Base-by-base conservation (phyloP, 2,888 invertebrate species). In the Eumerus sabulonum region DNA sequence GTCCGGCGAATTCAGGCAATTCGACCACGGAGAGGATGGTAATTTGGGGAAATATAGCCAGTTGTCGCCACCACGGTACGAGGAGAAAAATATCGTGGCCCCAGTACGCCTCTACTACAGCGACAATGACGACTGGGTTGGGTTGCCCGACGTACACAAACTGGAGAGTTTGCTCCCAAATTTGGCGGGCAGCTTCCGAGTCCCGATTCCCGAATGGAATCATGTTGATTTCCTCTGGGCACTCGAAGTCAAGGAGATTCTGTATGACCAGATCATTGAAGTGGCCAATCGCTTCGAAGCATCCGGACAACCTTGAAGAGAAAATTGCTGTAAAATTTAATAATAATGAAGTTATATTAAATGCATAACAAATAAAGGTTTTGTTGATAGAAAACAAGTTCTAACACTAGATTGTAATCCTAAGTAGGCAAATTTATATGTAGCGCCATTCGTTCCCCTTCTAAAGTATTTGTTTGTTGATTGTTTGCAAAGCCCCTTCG, bases 201-300 rank as follows among this genome's bases (percentile, higher is more conserved):
- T 93, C 1, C 86, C 90, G 0, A 88, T 90, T 70, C 85, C 84
- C 16, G 88, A 88, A 38, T 94, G 93, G 87, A 93, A 91, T 83
- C 94, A 94, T 85, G 86, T 94, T 81, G 94, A 94, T 85, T 94
- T 93, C 85, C 85, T 93, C 81, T 93, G 92, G 91, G 93, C 91
- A 5, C 91, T 90, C 12, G 90, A 92, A 84, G 92, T 91, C 0
- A 91, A 90, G 82, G 88, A 89, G 45, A 87, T 93, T 62, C 85
- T 94, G 2, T 93, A 92, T 83, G 88, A 92, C 73, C 83, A 84
- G 59, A 86, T 88, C 54, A 84, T 88, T n/a, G 83, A 83, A 0
- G 19, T 51, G 1, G 54, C 64, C 9, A 60, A 70, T 47, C 64
- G 48, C 1, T 70, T 60, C 17, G 76, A 76, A 12, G 62, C 13